phyloP scores from a whole-genome alignment of 2,113 vertebrate genomes.

The Passerina amoena region DNA sequence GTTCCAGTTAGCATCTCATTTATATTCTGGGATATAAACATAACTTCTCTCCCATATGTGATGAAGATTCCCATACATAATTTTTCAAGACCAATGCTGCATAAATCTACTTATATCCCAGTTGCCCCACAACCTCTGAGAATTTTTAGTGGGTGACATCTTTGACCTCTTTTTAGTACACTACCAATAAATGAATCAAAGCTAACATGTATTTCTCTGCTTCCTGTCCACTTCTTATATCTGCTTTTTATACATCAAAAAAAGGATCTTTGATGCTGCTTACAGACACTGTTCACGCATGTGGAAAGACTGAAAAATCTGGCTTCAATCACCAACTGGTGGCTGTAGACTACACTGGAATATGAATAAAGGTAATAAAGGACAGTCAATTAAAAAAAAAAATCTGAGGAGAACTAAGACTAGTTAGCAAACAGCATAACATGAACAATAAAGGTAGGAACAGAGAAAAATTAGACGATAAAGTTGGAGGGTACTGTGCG shows the following conservation, averaged over 20 bases:
- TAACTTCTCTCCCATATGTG: not conserved
- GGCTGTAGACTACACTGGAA: not conserved
- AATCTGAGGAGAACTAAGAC: not conserved
- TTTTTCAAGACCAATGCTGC: not conserved
- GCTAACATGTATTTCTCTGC: not conserved
- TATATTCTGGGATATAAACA: slow-evolving; percentile 37
- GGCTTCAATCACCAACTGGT: not conserved
- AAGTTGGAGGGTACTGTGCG: not conserved
- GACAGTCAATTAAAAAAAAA: not conserved
- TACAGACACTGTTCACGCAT: not conserved
- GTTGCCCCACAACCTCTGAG: not conserved
- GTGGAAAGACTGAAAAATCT: not conserved
- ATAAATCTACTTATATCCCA: not conserved
- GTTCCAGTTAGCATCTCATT: slow-evolving; percentile 40
- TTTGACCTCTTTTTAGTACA: not conserved
- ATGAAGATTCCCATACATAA: not conserved
- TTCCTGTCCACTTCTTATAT: not conserved
- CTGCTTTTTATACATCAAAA: not conserved
- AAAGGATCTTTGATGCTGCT: not conserved
- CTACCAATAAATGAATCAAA: not conserved
- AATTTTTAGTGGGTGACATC: not conserved
- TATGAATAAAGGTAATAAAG: not conserved
- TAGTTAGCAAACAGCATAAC: not conserved
- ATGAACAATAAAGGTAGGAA: not conserved
- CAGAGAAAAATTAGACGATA: not conserved